Percentiles rank a stretch among this genome's conserved stretches.
Conservation (phyloP, 2,113 vertebrate species). For the Xiphophorus hellerii region DNA sequence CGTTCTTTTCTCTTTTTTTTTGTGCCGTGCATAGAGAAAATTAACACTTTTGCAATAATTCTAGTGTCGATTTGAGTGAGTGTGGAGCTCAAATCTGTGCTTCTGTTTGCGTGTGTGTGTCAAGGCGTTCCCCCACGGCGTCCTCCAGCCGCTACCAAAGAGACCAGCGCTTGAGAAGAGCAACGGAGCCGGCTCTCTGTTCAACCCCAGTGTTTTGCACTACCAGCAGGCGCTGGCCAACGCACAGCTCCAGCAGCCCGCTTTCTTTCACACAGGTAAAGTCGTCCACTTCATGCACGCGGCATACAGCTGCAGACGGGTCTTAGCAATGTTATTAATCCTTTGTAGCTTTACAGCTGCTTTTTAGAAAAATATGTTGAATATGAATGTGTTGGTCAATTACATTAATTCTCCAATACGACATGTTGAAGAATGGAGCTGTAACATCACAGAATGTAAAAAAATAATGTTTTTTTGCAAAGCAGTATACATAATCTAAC, state of each 20-base stretch:
- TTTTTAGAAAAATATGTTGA: too few species aligned
- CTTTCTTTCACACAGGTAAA: slow-evolving; percentile 96
- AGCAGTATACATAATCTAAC: neutral
- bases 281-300: neutral
- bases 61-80: slow-evolving; percentile 4
- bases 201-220: slow-evolving; percentile 97
- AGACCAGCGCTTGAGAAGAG: slow-evolving; percentile 98
- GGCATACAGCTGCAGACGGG: slow-evolving; percentile 11
- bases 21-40: slow-evolving; percentile 67
- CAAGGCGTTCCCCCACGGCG: slow-evolving; percentile 94
- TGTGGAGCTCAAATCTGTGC: slow-evolving; percentile 46
- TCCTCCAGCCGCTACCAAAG: slow-evolving; percentile 99
- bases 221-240: slow-evolving; percentile 98
- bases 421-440: neutral
- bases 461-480: neutral
- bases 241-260: slow-evolving; percentile 93
- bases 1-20: slow-evolving; percentile 34
- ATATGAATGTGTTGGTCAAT: neutral
- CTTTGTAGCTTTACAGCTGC: too few species aligned
- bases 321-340: too few species aligned
- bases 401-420: neutral
- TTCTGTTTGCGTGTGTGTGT: slow-evolving; percentile 35
- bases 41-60: slow-evolving; percentile 42
- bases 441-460: neutral
- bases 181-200: slow-evolving; percentile 90